These are phyloP conservation scores for Drosophila suboccidentalis DNA, from an alignment of 2,888 invertebrate species.

Conservation along the genomic window DNA sequence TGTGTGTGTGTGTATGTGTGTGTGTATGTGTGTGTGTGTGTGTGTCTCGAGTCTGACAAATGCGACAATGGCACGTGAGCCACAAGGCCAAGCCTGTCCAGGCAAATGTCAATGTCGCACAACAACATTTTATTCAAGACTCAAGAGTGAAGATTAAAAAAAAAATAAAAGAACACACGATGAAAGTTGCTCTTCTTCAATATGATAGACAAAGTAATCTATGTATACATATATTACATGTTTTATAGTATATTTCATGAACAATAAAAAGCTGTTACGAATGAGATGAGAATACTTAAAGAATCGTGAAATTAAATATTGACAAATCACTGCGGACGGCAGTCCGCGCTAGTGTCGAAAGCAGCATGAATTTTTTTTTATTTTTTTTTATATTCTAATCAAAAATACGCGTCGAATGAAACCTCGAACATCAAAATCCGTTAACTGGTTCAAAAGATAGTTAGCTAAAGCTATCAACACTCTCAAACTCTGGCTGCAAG, in stretches of 20 bases:
- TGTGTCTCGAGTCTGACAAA: slow-evolving; percentile 46
- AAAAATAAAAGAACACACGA: not conserved
- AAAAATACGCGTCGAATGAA: too few species aligned
- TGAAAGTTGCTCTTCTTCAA: slow-evolving; percentile 1
- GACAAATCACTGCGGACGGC: too few species aligned
- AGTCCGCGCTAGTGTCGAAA: too few species aligned
- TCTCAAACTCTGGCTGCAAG: too few species aligned
- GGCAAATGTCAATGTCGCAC: slow-evolving; percentile 31
- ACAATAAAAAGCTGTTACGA: not conserved
- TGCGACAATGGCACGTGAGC: slow-evolving; percentile 56
- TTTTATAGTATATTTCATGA: too few species aligned
- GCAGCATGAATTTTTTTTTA: too few species aligned
- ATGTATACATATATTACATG: not conserved
- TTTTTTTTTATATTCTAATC: too few species aligned
- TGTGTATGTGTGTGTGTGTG: slow-evolving; percentile 13
- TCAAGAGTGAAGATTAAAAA: not conserved
- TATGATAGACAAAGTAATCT: slow-evolving; percentile 14
- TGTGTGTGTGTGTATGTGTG: slow-evolving; percentile 6
- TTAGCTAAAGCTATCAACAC: too few species aligned
- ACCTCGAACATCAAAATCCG: too few species aligned
- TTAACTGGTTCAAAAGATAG: too few species aligned
- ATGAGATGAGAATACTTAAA: too few species aligned
- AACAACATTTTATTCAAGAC: slow-evolving; percentile 22
- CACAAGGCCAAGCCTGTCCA: slow-evolving; percentile 39
- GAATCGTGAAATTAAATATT: too few species aligned